Base-by-base conservation (phyloP, 1,140 invertebrate species). In the Olivierus martensii region DNA sequence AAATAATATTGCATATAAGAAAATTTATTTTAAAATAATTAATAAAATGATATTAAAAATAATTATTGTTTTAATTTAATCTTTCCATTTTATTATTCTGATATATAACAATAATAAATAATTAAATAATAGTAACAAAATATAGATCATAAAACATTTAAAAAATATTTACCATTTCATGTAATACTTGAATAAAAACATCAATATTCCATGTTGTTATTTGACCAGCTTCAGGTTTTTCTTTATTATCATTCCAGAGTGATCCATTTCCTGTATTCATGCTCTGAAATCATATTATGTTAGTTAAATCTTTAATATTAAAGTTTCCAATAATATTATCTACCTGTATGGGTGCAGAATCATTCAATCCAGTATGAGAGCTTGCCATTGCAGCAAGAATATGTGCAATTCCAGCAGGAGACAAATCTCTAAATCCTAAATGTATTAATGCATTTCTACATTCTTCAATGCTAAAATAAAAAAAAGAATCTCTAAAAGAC, bases 141-240 rank as follows among this genome's bases (percentile, higher is more conserved):
- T n/a, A n/a, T n/a, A n/a, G n/a, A n/a, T n/a, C n/a, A n/a, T n/a
- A n/a, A n/a, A n/a, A n/a, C n/a, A n/a, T n/a, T n/a, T n/a, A n/a
- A n/a, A n/a, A n/a, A n/a, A n/a, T 44, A 68, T 72, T 69, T 61
- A 85, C 82, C 57, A 90, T 71, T 67, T 95, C 91, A 68, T 92
- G 89, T 9, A 94, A 66, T 37, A 85, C 80, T 65, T 91, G 83
- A 9, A 94, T 81, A 68, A 95, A 94, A 46, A 90, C 76, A 64
- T 96, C 91, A 11, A 90, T 77, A 71, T 93, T 94, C 91, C 91
- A 97, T 3, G 83, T 78, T n/a, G 71, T 74, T 51, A 72, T 69
- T 52, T 67, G 67, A 45, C 61, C 62, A 15, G 60, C 59, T 21
- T 73, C 67, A 38, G 55, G 51, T 46, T 67, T 69, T 58, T 58